A percentile compares a stretch with the other conserved stretches of the same genome.
Evolutionary conservation across 2,888 invertebrate species (phyloP).

Genomic region (Reticulitermes lucifugus): DNA sequence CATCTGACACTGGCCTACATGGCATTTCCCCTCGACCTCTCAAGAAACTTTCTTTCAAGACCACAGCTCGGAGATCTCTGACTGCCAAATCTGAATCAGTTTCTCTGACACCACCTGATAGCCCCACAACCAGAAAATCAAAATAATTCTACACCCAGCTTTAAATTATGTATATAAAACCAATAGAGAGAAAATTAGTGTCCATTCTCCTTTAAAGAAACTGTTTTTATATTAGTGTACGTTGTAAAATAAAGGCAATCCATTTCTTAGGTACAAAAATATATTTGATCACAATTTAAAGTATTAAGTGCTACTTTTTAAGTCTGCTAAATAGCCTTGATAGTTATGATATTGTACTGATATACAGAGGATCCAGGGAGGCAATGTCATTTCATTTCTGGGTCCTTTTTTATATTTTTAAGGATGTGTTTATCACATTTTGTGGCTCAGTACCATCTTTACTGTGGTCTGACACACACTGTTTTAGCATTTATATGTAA

Average conservation of each 20-base stretch:
- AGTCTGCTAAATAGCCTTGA: not conserved
- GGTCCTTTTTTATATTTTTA: not conserved
- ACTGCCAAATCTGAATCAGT: constrained; percentile 51
- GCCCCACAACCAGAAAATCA: constrained; percentile 57
- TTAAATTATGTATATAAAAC: too few species aligned
- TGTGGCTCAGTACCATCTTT: constrained; percentile 6
- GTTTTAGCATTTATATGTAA: constrained; percentile 29
- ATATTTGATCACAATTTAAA: not conserved
- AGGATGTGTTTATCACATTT: not conserved
- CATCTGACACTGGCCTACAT: constrained; percentile 59
- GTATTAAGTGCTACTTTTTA: constrained; percentile 2
- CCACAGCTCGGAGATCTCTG: constrained; percentile 56
- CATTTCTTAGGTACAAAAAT: not conserved
- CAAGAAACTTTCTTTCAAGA: constrained; percentile 77
- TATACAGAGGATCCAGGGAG: not conserved
- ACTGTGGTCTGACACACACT: constrained; percentile 8
- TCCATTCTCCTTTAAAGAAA: too few species aligned
- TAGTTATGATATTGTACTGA: not conserved
- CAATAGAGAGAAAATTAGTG: too few species aligned
- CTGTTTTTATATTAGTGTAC: too few species aligned
- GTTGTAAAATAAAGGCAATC: not conserved
- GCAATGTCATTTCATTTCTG: not conserved
- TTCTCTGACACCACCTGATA: constrained; percentile 57
- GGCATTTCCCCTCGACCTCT: constrained; percentile 76
- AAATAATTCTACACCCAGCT: constrained; percentile 52